Percentiles rank a stretch among this genome's conserved stretches.
Conservation (phyloP, 1,140 invertebrate genomes). For the Sweltsa coloradensis region DNA sequence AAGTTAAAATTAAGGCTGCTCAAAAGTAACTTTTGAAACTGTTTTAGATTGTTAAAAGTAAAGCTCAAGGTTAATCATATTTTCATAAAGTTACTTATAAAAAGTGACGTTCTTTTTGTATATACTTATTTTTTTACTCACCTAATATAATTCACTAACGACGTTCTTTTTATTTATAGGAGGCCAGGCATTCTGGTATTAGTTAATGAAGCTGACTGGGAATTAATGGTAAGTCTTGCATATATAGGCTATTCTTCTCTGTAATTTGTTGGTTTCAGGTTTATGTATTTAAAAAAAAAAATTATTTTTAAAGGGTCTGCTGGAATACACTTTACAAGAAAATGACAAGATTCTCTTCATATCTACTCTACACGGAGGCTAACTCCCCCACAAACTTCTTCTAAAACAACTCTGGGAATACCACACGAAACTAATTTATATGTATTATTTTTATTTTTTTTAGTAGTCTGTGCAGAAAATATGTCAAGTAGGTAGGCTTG, state of each 20-base stretch:
- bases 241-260: no score
- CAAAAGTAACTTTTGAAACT: no score
- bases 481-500: no score
- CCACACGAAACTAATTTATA: neutral
- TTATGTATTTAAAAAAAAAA: neutral
- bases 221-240: slow-evolving; percentile 52
- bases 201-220: slow-evolving; percentile 89
- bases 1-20: no score
- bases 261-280: no score
- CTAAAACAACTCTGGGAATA: no score
- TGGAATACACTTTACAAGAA: slow-evolving; percentile 44
- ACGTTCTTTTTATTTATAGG: slow-evolving; percentile 33
- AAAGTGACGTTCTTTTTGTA: neutral
- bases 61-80: no score
- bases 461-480: no score
- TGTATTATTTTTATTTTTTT: neutral
- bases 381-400: no score
- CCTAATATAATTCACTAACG: neutral
- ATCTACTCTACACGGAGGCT: slow-evolving; percentile 60
- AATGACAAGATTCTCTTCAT: slow-evolving; percentile 53
- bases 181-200: slow-evolving; percentile 85
- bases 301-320: slow-evolving; percentile 37
- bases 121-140: neutral
- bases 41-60: no score
- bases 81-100: neutral